phyloP scores from a whole-genome alignment of 2,797 vertebrate genomes.

The Anomalospiza imberbis region DNA sequence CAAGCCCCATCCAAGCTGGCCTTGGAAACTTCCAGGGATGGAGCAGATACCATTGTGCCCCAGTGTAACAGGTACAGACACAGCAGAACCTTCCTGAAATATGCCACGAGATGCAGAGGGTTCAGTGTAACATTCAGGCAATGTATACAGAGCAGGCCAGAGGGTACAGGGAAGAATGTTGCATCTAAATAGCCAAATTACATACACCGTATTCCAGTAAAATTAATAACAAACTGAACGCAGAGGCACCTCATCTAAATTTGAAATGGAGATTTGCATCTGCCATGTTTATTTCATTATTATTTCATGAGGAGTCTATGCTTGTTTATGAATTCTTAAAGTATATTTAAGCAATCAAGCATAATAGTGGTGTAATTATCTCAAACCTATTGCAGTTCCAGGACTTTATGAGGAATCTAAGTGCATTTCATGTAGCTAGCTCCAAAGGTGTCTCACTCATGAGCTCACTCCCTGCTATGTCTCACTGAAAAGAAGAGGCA shows the following conservation, averaged over 20 bases:
- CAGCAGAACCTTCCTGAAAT: background rate
- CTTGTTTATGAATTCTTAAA: constrained; percentile 68
- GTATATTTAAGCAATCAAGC: constrained; percentile 67
- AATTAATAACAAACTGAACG: constrained; percentile 30
- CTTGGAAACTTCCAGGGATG: background rate
- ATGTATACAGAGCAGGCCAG: background rate
- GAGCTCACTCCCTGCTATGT: background rate
- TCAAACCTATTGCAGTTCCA: constrained; percentile 47
- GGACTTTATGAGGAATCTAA: constrained; percentile 46
- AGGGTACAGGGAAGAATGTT: background rate
- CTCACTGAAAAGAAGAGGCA: background rate
- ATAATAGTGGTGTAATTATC: constrained; percentile 64
- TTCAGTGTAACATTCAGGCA: background rate
- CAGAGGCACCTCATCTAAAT: constrained; percentile 36
- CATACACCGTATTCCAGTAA: background rate
- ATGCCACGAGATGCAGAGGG: background rate
- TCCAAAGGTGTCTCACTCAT: constrained; percentile 2
- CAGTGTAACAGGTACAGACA: rapidly evolving
- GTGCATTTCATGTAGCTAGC: constrained; percentile 11
- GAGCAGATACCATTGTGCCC: background rate
- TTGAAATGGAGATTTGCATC: constrained; percentile 48
- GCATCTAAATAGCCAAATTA: constrained; percentile 41
- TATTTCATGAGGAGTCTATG: constrained; percentile 57
- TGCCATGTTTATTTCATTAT: constrained; percentile 59
- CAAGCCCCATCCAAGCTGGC: background rate